A percentile compares a stretch with the other conserved stretches of the same genome.
Evolutionary conservation across 1,140 invertebrate species (phyloP).

Genomic region (Drosophila guanche): DNA sequence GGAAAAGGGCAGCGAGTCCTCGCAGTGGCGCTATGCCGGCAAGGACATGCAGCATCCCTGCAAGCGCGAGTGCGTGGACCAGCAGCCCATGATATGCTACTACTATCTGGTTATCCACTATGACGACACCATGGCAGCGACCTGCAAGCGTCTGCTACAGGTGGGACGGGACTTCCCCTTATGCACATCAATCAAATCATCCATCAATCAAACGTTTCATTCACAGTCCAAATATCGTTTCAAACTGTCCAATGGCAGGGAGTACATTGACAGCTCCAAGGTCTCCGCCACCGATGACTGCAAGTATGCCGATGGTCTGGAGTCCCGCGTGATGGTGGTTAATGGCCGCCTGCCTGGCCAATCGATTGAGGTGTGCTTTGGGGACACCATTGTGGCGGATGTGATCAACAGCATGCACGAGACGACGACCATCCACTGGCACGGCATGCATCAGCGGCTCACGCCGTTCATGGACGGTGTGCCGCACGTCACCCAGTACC

Average conservation of each 20-base stretch:
- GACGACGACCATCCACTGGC: conserved; percentile 85
- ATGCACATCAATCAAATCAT: neutral
- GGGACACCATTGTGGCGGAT: conserved; percentile 85
- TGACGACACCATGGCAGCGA: conserved; percentile 72
- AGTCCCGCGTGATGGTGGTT: conserved; percentile 84
- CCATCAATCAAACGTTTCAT: neutral
- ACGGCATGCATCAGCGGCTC: conserved; percentile 84
- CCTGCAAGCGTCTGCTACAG: conserved; percentile 69
- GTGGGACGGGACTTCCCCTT: conserved; percentile 6
- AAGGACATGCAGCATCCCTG: conserved; percentile 71
- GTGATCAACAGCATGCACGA: conserved; percentile 85
- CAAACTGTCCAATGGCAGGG: conserved; percentile 46
- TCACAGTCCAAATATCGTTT: conserved; percentile 60
- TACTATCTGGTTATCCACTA: conserved; percentile 81
- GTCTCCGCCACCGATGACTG: conserved; percentile 84
- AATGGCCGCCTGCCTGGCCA: conserved; percentile 87
- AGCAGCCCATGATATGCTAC: conserved; percentile 77
- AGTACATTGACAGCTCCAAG: conserved; percentile 57
- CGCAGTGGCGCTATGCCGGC: conserved; percentile 65
- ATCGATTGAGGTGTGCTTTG: conserved; percentile 85
- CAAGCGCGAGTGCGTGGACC: conserved; percentile 60
- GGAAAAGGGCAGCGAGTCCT: conserved; percentile 42
- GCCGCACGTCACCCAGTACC: conserved; percentile 89
- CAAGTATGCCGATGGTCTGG: conserved; percentile 85
- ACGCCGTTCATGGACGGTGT: conserved; percentile 87